phyloP scores from a whole-genome alignment of 2,888 invertebrate species.

The Pyrocoelia pectoralis region DNA sequence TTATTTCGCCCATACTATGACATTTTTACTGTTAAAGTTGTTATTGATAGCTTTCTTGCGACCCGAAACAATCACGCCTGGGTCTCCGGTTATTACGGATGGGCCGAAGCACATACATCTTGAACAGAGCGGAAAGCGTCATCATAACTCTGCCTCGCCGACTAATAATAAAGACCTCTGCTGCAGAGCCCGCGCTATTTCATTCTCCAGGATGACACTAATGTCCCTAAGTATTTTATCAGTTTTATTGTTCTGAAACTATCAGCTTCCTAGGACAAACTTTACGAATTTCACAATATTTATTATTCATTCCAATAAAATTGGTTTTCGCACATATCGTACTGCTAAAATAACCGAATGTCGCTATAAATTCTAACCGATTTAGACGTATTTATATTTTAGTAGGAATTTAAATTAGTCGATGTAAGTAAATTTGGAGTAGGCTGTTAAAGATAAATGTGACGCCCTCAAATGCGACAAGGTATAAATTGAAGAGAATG shows the following conservation, averaged over 20 bases:
- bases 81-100: slow-evolving; percentile 42
- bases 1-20: slow-evolving; percentile 43
- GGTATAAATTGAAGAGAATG: slow-evolving; percentile 37
- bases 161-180: slow-evolving; percentile 55
- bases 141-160: slow-evolving; percentile 50
- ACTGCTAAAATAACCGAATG: too few relatives aligned
- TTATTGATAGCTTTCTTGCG: slow-evolving; percentile 53
- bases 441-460: slow-evolving; percentile 20
- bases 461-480: slow-evolving; percentile 32
- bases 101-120: slow-evolving; percentile 44
- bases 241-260: slow-evolving; percentile 58
- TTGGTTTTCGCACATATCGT: slow-evolving; percentile 3
- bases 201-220: slow-evolving; percentile 56
- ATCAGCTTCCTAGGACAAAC: slow-evolving; percentile 46
- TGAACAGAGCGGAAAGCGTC: slow-evolving; percentile 43
- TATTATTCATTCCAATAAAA: slow-evolving; percentile 9
- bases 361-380: not conserved
- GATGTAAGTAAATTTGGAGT: slow-evolving; percentile 22
- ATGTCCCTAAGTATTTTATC: slow-evolving; percentile 59
- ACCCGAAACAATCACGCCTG: slow-evolving; percentile 52
- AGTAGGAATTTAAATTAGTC: slow-evolving; percentile 23
- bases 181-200: slow-evolving; percentile 47
- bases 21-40: slow-evolving; percentile 56
- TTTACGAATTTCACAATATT: slow-evolving; percentile 38
- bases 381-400: slow-evolving; percentile 10